These are phyloP conservation scores for Atopsyche davidsoni DNA, from an alignment of 1,140 invertebrate species.

Conservation along the genomic window DNA sequence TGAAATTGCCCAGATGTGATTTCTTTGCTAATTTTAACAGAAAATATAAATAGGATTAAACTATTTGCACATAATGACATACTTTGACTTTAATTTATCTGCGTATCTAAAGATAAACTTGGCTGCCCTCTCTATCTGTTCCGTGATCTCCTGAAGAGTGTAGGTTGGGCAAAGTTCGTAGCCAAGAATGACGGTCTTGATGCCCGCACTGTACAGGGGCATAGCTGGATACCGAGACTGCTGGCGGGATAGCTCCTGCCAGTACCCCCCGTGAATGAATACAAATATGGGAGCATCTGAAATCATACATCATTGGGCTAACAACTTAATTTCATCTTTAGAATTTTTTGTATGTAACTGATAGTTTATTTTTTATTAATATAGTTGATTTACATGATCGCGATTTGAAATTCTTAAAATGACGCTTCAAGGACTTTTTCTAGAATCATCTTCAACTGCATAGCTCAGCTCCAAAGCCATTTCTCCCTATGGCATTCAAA, in stretches of 20 bases:
- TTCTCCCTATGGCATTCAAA: no score
- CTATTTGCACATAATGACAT: no score
- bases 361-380: no score
- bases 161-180: slow-evolving; percentile 71
- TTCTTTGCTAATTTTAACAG: background rate
- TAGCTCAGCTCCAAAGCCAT: no score
- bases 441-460: no score
- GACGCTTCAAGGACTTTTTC: no score
- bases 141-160: slow-evolving; percentile 54
- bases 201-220: slow-evolving; percentile 54
- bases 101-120: slow-evolving; percentile 56
- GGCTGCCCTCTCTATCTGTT: slow-evolving; percentile 54
- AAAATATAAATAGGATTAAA: background rate
- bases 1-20: background rate
- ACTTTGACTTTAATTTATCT: slow-evolving; percentile 44
- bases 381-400: no score
- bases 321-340: no score
- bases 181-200: slow-evolving; percentile 63
- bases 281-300: slow-evolving; percentile 67
- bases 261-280: slow-evolving; percentile 79
- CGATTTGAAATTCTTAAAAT: no score
- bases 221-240: slow-evolving; percentile 56
- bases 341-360: no score
- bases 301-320: no score
- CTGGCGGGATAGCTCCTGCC: slow-evolving; percentile 65